Evolutionary conservation across 64 coral and sea anemone species (phyloP).

Genomic region (Stichodactyla helianthus): DNA sequence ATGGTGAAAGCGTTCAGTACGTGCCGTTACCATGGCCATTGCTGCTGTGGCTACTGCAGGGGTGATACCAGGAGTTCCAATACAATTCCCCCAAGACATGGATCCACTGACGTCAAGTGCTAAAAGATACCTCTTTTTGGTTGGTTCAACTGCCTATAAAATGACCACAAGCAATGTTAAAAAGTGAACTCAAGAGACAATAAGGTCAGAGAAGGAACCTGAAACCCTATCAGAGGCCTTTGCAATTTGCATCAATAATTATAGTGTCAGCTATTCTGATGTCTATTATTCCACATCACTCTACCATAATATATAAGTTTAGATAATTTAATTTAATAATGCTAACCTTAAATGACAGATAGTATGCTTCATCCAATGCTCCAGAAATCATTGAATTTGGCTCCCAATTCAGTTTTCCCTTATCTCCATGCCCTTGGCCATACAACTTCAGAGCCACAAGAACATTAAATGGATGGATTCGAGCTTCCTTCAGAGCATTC

Average conservation of each 20-base stretch:
- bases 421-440: constrained; percentile 70
- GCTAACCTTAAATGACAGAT: constrained; percentile 81
- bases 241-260: neutral
- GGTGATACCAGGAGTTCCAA: constrained; percentile 57
- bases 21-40: constrained; percentile 89
- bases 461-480: constrained; percentile 86
- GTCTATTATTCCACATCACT: neutral
- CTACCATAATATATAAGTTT: no score
- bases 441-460: constrained; percentile 79
- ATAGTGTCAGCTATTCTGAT: neutral
- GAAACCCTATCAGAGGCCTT: neutral
- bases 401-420: constrained; percentile 63
- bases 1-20: constrained; percentile 54
- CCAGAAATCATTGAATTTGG: constrained; percentile 55
- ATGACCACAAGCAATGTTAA: neutral
- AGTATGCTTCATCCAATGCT: constrained; percentile 79
- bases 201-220: neutral
- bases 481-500: constrained; percentile 45
- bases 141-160: constrained; percentile 70
- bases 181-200: no score
- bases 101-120: constrained; percentile 91
- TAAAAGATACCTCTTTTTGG: constrained; percentile 77
- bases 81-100: constrained; percentile 72
- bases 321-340: neutral
- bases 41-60: constrained; percentile 79